Conservation (phyloP, 1,140 invertebrate genomes). For the Drosophila murphyi region DNA sequence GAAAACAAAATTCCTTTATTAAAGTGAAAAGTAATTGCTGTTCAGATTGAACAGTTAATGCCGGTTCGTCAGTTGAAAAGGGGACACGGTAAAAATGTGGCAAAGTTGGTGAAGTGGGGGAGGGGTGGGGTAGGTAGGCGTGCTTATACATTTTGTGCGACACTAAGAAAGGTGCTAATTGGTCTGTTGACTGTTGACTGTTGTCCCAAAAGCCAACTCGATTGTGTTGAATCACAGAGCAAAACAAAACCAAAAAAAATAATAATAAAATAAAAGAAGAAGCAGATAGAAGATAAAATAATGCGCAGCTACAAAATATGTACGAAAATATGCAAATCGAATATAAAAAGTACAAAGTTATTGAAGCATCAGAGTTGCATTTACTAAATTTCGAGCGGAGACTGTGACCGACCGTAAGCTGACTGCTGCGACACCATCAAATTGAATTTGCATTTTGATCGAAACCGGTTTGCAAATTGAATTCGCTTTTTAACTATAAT, state of each 20-base stretch:
- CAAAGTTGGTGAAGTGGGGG: too few species aligned
- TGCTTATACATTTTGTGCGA: neutral
- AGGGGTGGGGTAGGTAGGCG: too few species aligned
- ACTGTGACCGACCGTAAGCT: constrained; percentile 1
- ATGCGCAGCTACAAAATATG: neutral
- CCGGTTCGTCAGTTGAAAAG: neutral
- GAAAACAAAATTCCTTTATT: constrained; percentile 4
- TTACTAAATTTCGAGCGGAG: neutral
- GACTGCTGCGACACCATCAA: neutral
- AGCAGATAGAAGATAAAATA: neutral
- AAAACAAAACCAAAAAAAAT: neutral
- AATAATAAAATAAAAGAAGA: neutral
- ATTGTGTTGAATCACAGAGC: constrained; percentile 17
- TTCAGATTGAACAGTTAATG: constrained; percentile 23
- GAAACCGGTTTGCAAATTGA: too few species aligned
- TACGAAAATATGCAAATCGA: neutral
- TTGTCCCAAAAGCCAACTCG: constrained; percentile 16
- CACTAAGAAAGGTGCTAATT: constrained; percentile 28
- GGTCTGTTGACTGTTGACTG: constrained; percentile 14
- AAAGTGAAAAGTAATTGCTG: constrained; percentile 32
- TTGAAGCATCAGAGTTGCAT: neutral
- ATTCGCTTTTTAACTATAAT: too few species aligned
- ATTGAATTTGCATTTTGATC: neutral
- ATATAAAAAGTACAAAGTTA: too few species aligned
- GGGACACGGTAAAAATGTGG: neutral